Base-by-base conservation (phyloP, 2,797 vertebrate genomes). In the Sciurus carolinensis region DNA sequence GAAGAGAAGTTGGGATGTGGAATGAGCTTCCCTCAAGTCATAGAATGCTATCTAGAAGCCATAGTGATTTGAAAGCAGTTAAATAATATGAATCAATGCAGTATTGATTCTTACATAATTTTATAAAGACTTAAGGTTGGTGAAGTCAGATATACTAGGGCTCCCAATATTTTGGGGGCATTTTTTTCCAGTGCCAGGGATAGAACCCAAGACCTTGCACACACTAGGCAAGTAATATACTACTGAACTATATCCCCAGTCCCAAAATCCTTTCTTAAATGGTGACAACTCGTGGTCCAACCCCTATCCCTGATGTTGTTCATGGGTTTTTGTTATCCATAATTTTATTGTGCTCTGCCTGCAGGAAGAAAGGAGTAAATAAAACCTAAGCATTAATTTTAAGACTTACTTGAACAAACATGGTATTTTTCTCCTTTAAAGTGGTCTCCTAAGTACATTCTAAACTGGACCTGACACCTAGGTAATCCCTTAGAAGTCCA, bases 321-420 rank as follows among this genome's bases (percentile, higher is more conserved):
- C 28, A 73, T 47, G 66, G 69, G 13, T 80, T 89, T 94, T 83
- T 20, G 4, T 18, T 59, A 24, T 42, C 54, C 59, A 24, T 93
- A 92, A 82, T 66, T 95, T 94, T n/a, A 47, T 81, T 89, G 44
- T 72, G 52, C 44, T 42, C 77, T 81, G 42, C 57, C 87, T 92
- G 14, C 11, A 59, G 67, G 66, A 93, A 7, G 24, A 8, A 85
- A 83, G 44, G 79, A 30, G 64, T 39, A 94, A 82, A 52, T 47
- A 87, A 93, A 91, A 33, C 57, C 86, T 87, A 2, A 81, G 66
- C 84, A 84, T 93, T 96, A 75, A 89, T 87, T 96, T 96, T 95
- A 96, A 97, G 83, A 47, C 91, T 90, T 95, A 93, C 87, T 94
- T 90, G 86, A 96, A 90, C 84, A 97, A 96, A 92, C 52, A 79